A percentile compares a stretch with the other conserved stretches of the same genome.
phyloP scores from a whole-genome alignment of 2,888 invertebrate species.

The Drosophila acutilabella region DNA sequence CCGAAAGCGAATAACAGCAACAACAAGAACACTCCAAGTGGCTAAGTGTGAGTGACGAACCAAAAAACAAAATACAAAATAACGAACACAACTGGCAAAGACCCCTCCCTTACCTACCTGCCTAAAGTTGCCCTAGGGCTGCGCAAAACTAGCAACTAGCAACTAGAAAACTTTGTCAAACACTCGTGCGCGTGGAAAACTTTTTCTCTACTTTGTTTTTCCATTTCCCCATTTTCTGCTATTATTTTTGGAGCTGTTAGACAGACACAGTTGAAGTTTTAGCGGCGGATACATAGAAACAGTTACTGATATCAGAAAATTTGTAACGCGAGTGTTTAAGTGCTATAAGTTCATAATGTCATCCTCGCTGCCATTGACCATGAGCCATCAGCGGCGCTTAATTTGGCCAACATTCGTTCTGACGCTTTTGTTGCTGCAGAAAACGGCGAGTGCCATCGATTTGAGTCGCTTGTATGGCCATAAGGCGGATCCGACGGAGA shows the following conservation, averaged over 20 bases:
- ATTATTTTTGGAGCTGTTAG: background rate
- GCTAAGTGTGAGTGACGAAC: constrained; percentile 14
- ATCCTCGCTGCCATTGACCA: constrained; percentile 58
- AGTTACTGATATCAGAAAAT: constrained; percentile 1
- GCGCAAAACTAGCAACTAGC: constrained; percentile 34
- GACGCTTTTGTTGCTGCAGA: constrained; percentile 88
- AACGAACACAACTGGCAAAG: background rate
- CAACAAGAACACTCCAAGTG: constrained; percentile 22
- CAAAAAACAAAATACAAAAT: background rate
- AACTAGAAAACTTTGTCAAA: constrained; percentile 59
- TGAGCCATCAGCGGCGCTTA: constrained; percentile 80
- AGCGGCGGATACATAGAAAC: constrained; percentile 11
- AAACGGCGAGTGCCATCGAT: constrained; percentile 87
- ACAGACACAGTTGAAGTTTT: background rate
- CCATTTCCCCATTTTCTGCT: background rate
- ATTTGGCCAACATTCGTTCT: constrained; percentile 87
- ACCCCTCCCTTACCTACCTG: background rate
- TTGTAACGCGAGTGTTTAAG: constrained; percentile 51
- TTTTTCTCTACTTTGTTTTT: constrained; percentile 33
- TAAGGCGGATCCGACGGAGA: constrained; percentile 85
- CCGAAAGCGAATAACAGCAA: constrained; percentile 11
- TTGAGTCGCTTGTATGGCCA: constrained; percentile 93
- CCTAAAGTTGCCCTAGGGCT: constrained; percentile 6
- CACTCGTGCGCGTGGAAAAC: constrained; percentile 66
- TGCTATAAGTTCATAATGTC: constrained; percentile 47